Base-by-base conservation (phyloP, 1,140 invertebrate species). In the Saccostrea cuccullata region DNA sequence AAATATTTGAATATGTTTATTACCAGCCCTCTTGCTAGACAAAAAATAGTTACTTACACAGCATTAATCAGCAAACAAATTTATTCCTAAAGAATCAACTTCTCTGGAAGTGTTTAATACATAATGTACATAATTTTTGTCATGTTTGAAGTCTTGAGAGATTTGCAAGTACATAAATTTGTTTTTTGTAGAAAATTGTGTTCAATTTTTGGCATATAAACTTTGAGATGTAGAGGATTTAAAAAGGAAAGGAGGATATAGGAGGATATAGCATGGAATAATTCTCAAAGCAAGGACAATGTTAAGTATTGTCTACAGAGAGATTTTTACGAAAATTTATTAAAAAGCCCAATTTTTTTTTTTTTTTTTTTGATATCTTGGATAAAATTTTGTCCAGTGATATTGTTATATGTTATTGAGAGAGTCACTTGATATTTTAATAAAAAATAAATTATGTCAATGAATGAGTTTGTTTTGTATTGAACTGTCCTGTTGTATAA, bases 361-460 rank as follows among this genome's bases (percentile, higher is more conserved):
- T n/a, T 67, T 20, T n/a, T 20, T 67, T 26, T 77, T 77, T 77
- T 12, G 70, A 77, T 77, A 77, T 77, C 70, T 77, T 77, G 70
- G 70, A 36, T 30, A 30, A 73, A 26, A 77, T 36, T 77, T 77
- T 77, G 70, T 77, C 70, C 70, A 30, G 23, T 77, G 70, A 77
- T 77, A 77, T 77, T 77, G 70, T 77, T 77, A 77, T 30, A 36
- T 36, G 30, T 77, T 77, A 77, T 77, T 8, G 26, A 77, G 70
- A 77, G 70, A 77, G 30, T 77, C 70, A 77, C 70, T 77, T 77
- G 26, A 77, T 77, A 77, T 77, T 77, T 77, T 77, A 30, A 77
- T 77, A 77, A 47, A 47, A 36, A 47, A 47, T 30, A 36, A 77
- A 64, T 64, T 64, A 64, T 64, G 58, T 64, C 17, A 64, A n/a